Evolutionary conservation across 2,797 vertebrate species (phyloP).

Genomic region (Silurus lanzhouensis): DNA sequence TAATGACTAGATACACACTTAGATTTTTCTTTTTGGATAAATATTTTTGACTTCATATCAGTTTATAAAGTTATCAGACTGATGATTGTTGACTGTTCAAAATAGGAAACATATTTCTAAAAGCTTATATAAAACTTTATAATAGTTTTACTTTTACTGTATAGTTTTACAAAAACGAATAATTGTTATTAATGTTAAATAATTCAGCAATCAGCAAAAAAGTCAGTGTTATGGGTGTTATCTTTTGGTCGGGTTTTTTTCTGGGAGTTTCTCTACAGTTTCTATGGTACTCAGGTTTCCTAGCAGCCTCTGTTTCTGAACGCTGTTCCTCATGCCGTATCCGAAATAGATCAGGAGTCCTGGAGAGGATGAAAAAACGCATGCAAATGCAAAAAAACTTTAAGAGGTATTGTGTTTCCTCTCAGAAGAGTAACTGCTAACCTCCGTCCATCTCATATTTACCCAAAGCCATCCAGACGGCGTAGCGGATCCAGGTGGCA

Average conservation of each 20-base stretch:
- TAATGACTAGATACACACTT: background rate
- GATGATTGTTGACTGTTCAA: background rate
- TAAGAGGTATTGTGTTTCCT: background rate
- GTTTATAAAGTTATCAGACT: background rate
- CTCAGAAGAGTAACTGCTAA: background rate
- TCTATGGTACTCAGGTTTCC: slow-evolving; percentile 46
- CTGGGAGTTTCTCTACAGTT: slow-evolving; percentile 57
- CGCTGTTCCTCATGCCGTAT: slow-evolving; percentile 78
- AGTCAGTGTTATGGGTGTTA: slow-evolving; percentile 54
- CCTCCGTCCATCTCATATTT: slow-evolving; percentile 53
- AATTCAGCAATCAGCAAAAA: too few relatives aligned
- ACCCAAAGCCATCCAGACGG: slow-evolving; percentile 84
- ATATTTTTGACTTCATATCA: background rate
- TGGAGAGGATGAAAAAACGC: slow-evolving; percentile 50
- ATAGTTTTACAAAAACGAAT: too few relatives aligned
- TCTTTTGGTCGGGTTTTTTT: slow-evolving; percentile 55
- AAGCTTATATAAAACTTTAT: background rate
- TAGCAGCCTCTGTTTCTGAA: slow-evolving; percentile 65
- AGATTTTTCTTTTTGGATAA: background rate
- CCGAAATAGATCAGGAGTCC: slow-evolving; percentile 83
- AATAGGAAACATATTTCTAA: background rate
- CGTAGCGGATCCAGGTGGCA: slow-evolving; percentile 80
- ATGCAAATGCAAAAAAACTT: background rate
- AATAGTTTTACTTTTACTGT: background rate
- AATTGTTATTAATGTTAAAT: too few relatives aligned